Evolutionary conservation across 92 coral and sea anemone genomes (phyloP), one percentile per base, ranked within the genome.

Genomic region (Ricordea florida): DNA sequence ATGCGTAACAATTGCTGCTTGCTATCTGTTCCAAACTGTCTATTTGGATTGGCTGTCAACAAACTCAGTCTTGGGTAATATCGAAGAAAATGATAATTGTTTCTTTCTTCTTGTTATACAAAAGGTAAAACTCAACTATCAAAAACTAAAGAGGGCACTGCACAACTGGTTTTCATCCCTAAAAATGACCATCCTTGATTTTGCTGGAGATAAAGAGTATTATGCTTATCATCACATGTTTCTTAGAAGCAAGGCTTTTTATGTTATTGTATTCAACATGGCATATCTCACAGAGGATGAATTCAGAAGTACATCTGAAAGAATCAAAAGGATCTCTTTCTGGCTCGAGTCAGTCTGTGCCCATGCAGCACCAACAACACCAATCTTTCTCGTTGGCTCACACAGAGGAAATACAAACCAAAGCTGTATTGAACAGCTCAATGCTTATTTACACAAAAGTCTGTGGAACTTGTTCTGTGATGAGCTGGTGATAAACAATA

Each of bases 121-220:
- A 18, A 82, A 82, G 56, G 69, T 60, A 14, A 62, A 37, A 14
- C 17, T 73, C n/a, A 27, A 72, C 29, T 64, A 53, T 18, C 17
- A 21, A 74, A 14, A 42, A 8, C 59, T 74, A 25, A 51, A 52
- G 43, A 9, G n/a, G 26, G 82, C 87, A n/a, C 66, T 82, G 50
- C 25, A 64, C 30, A 33, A 74, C 11, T 53, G 24, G 73, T 82
- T 50, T 16, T 14, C 53, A 4, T 63, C 76, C 10, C 48, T 74
- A 21, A 82, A 74, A 52, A 49, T 82, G 44, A 82, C 56, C 59
- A 34, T 82, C 29, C 72, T 82, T 27, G 88, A 82, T 72, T 82
- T 82, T 74, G 83, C 83, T 33, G 82, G 87, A 10, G 87, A 81
- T 17, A 63, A 81, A 14, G 87, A 81, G 29, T 81, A 81, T 23